phyloP scores from a whole-genome alignment of 2,797 vertebrate species.

The Zalophus californianus region DNA sequence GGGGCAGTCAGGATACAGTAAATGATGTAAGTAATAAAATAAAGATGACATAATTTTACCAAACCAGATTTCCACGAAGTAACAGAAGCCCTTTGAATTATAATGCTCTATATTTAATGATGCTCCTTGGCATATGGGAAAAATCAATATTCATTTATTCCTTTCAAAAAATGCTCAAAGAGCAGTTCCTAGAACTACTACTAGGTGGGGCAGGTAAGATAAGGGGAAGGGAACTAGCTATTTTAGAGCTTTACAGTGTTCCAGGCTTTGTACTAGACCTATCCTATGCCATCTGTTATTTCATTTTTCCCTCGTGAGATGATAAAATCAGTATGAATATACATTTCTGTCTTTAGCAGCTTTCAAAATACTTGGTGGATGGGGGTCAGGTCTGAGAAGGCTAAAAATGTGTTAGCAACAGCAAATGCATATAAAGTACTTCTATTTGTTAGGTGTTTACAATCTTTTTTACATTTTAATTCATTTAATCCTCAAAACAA shows the following conservation, averaged over 20 bases:
- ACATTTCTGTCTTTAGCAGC: background rate
- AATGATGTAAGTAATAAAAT: background rate
- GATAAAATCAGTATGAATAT: background rate
- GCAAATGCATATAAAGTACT: background rate
- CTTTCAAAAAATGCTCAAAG: conserved; percentile 34
- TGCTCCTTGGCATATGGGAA: background rate
- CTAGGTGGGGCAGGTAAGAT: background rate
- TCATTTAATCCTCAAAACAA: background rate
- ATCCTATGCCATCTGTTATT: background rate
- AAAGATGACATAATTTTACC: conserved; percentile 3
- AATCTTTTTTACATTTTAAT: conserved; percentile 17
- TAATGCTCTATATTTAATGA: background rate
- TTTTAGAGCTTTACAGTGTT: background rate
- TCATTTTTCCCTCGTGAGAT: background rate
- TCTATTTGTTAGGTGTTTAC: background rate
- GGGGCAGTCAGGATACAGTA: background rate
- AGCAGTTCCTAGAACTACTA: background rate
- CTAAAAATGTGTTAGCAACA: background rate
- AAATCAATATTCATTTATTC: conserved; percentile 57
- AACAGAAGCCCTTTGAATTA: conserved; percentile 31
- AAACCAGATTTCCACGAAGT: conserved; percentile 37
- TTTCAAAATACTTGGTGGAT: background rate
- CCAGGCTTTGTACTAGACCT: background rate
- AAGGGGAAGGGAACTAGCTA: background rate
- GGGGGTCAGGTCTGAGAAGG: background rate